phyloP scores from a whole-genome alignment of 2,797 vertebrate species.

The Austrolebias charrua region DNA sequence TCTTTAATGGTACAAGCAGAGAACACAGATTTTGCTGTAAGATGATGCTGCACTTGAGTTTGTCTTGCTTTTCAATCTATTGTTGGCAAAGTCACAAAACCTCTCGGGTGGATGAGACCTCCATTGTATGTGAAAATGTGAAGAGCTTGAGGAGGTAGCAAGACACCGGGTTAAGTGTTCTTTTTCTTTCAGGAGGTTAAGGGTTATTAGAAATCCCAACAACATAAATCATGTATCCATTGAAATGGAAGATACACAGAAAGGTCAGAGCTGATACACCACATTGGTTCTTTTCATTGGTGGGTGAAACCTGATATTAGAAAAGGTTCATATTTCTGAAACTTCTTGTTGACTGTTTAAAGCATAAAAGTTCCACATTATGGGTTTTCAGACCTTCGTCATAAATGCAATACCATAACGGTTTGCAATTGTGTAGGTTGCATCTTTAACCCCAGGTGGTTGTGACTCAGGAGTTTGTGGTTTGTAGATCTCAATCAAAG shows the following conservation, averaged over 20 bases:
- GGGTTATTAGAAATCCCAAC: slow-evolving; percentile 32
- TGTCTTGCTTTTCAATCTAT: slow-evolving; percentile 40
- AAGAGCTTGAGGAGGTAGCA: slow-evolving; percentile 54
- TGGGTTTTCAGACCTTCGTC: slow-evolving; percentile 35
- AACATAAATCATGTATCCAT: slow-evolving; percentile 55
- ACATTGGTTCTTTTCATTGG: slow-evolving; percentile 42
- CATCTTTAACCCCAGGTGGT: slow-evolving; percentile 49
- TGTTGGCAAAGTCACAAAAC: slow-evolving; percentile 52
- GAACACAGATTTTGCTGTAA: slow-evolving; percentile 37
- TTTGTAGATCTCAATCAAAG: slow-evolving; percentile 46
- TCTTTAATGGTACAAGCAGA: slow-evolving; percentile 14
- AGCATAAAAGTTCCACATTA: slow-evolving; percentile 44
- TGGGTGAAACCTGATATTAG: slow-evolving; percentile 52
- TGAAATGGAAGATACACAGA: slow-evolving; percentile 50
- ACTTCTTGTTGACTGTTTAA: slow-evolving; percentile 33
- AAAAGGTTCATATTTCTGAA: slow-evolving; percentile 56
- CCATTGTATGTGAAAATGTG: slow-evolving; percentile 19
- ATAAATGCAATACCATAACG: slow-evolving; percentile 47
- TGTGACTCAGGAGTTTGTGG: slow-evolving; percentile 29
- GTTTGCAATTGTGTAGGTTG: slow-evolving; percentile 33
- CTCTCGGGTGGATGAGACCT: slow-evolving; percentile 27
- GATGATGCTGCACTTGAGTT: slow-evolving; percentile 35
- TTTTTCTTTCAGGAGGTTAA: slow-evolving; percentile 44
- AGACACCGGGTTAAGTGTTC: slow-evolving; percentile 54
- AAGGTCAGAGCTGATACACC: slow-evolving; percentile 36